These are phyloP conservation scores for Erethizon dorsatum DNA, from an alignment of 2,797 vertebrate genomes.

Conservation along the genomic window DNA sequence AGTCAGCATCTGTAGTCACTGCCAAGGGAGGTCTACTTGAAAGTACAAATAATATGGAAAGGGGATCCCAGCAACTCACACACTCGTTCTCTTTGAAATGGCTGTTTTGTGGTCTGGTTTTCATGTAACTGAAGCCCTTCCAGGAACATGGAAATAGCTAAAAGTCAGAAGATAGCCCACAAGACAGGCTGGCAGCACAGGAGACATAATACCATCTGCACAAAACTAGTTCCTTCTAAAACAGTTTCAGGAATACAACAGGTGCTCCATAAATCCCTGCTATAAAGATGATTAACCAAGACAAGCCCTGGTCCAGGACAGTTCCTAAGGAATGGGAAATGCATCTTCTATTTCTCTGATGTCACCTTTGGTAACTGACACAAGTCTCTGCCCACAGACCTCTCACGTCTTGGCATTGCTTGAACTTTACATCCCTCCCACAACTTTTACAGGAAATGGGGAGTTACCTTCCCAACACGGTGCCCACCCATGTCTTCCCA, in stretches of 20 bases:
- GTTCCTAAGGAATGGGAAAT: neutral
- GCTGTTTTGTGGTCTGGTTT: neutral
- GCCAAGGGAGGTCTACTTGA: neutral
- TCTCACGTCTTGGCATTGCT: neutral
- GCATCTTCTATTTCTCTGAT: neutral
- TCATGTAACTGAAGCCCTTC: neutral
- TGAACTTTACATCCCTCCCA: neutral
- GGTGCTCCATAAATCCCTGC: neutral
- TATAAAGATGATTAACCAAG: neutral
- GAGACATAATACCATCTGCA: neutral
- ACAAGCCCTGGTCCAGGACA: neutral
- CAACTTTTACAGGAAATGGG: neutral
- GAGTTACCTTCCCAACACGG: neutral
- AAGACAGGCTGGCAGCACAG: neutral
- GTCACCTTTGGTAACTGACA: neutral
- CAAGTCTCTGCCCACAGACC: neutral
- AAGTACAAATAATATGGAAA: neutral
- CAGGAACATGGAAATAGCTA: neutral
- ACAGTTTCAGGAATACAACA: neutral
- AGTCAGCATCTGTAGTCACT: neutral
- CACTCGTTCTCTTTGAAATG: rapidly evolving
- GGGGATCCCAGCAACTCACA: neutral
- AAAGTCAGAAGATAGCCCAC: neutral
- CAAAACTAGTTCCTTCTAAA: neutral
- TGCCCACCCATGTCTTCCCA: neutral